A percentile compares a stretch with the other conserved stretches of the same genome.
phyloP scores from a whole-genome alignment of 2,888 invertebrate species.

The Chydorus sphaericus region DNA sequence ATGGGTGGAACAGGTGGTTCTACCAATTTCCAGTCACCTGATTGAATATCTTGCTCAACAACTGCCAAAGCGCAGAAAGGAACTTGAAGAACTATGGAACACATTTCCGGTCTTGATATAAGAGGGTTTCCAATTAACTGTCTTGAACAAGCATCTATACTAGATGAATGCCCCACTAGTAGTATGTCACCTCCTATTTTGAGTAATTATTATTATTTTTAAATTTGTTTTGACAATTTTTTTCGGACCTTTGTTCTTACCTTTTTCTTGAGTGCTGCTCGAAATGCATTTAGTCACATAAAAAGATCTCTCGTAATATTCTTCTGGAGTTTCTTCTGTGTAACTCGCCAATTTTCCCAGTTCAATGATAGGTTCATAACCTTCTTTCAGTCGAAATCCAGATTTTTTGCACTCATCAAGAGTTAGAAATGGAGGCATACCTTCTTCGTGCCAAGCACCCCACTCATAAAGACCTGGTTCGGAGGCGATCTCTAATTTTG shows the following conservation, averaged over 20 bases:
- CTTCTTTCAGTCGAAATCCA: constrained; percentile 58
- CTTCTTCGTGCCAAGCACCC: constrained; percentile 75
- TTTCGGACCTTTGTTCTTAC: constrained; percentile 23
- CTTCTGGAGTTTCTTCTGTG: constrained; percentile 44
- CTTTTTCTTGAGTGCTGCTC: constrained; percentile 35
- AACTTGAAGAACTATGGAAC: too few relatives aligned
- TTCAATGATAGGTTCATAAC: constrained; percentile 46
- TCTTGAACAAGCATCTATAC: too few relatives aligned
- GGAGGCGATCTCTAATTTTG: constrained; percentile 50
- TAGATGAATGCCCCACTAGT: too few relatives aligned
- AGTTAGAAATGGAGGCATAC: constrained; percentile 62
- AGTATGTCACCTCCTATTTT: too few relatives aligned
- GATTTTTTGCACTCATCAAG: constrained; percentile 50
- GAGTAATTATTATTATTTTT: too few relatives aligned
- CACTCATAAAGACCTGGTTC: constrained; percentile 91
- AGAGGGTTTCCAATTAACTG: too few relatives aligned
- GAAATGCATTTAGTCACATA: constrained; percentile 42
- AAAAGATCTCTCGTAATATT: constrained; percentile 48
- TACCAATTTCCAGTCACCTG: too few relatives aligned
- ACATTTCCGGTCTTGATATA: too few relatives aligned
- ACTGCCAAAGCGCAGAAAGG: too few relatives aligned
- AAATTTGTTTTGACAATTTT: too few relatives aligned
- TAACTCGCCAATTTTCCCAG: constrained; percentile 37
- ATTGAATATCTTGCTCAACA: constrained; percentile 23
- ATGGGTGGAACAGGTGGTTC: too few relatives aligned